These are phyloP conservation scores for Apomyelois bistriatella DNA, from an alignment of 2,888 invertebrate species.

Conservation along the genomic window DNA sequence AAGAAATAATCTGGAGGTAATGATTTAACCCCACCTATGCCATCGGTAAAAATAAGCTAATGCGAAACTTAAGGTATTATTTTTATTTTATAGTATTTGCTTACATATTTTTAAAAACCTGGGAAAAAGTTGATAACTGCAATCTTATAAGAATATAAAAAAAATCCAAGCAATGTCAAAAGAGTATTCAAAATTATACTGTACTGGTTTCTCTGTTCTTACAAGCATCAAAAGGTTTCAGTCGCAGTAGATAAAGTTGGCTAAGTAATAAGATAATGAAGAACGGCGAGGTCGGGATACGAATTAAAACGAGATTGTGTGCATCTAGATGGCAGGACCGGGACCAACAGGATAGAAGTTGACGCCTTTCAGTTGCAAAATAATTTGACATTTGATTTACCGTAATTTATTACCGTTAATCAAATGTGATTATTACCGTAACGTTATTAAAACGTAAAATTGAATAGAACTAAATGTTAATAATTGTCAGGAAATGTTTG, in stretches of 20 bases:
- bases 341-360: neutral
- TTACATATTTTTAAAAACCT: no score
- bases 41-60: no score
- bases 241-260: constrained; percentile 58
- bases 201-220: neutral
- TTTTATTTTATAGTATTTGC: no score
- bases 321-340: constrained; percentile 30
- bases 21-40: no score
- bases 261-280: constrained; percentile 80
- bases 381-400: no score
- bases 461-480: no score
- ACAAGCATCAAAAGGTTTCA: constrained; percentile 47
- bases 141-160: neutral
- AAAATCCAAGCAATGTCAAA: neutral
- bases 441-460: no score
- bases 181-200: neutral
- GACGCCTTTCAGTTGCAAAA: neutral
- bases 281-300: constrained; percentile 72
- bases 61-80: no score
- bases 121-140: neutral
- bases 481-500: no score
- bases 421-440: no score
- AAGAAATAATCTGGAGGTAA: no score
- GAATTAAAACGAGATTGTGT: constrained; percentile 69
- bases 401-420: no score